Percentiles rank a stretch among this genome's conserved stretches.
Evolutionary conservation across 2,888 invertebrate species (phyloP).

Genomic region (Baccha elongata): DNA sequence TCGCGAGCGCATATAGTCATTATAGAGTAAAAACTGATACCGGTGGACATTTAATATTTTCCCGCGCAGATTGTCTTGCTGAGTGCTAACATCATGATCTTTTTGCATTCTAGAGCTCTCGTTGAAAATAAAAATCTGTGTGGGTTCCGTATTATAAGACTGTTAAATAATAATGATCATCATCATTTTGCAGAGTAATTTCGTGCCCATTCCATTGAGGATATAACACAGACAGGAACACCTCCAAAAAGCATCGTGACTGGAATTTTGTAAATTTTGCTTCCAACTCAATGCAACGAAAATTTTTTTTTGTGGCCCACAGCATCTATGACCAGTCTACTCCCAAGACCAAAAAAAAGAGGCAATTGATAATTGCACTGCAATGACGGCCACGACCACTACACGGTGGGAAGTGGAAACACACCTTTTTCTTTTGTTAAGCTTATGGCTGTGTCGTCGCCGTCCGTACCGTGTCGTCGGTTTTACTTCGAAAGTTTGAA

Average conservation of each 20-base stretch:
- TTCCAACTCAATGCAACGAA: conserved; percentile 34
- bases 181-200: conserved; percentile 26
- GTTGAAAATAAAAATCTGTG: conserved; percentile 37
- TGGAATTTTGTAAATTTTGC: conserved; percentile 55
- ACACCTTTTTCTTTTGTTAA: conserved; percentile 67
- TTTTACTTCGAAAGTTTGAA: conserved; percentile 20
- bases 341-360: conserved; percentile 12
- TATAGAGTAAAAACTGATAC: conserved; percentile 14
- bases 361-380: conserved; percentile 37
- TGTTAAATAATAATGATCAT: conserved; percentile 23
- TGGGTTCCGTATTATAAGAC: conserved; percentile 36
- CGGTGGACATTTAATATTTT: conserved; percentile 63
- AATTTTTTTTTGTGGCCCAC: conserved; percentile 35
- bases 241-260: conserved; percentile 64
- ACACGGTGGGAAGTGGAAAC: conserved; percentile 55
- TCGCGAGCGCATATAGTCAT: conserved; percentile 4
- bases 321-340: conserved; percentile 31
- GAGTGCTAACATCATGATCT: conserved; percentile 65
- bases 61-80: conserved; percentile 53
- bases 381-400: conserved; percentile 28
- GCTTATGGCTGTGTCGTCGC: background rate
- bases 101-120: conserved; percentile 44
- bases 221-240: conserved; percentile 46
- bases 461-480: background rate
- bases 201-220: conserved; percentile 54